Percentiles rank a stretch among this genome's conserved stretches.
These are phyloP conservation scores for Hyposoter didymator DNA, from an alignment of 2,888 invertebrate genomes.

Conservation along the genomic window DNA sequence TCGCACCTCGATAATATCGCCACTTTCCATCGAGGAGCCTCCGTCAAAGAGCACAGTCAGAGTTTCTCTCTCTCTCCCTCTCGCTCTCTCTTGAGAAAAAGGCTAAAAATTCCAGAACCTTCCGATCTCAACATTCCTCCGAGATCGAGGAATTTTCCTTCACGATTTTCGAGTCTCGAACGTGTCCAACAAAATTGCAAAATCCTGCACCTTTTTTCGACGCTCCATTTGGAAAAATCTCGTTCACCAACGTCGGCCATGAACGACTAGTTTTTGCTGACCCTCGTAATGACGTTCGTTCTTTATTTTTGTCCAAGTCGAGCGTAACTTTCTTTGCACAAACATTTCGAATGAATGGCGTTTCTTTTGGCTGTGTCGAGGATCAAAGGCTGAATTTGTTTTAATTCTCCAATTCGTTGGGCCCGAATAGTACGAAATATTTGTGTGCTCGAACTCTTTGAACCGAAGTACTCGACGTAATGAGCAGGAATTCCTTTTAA, in stretches of 20 bases:
- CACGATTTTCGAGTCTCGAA: background rate
- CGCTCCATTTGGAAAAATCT: background rate
- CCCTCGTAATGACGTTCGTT: too few relatives aligned
- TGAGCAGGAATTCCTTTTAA: background rate
- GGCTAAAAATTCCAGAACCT: background rate
- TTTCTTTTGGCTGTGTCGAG: background rate
- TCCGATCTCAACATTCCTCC: background rate
- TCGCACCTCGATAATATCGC: slow-evolving; percentile 55
- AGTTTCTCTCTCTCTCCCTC: background rate
- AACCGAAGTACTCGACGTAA: background rate
- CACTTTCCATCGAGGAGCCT: slow-evolving; percentile 49
- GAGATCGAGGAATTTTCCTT: background rate
- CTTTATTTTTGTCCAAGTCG: too few relatives aligned
- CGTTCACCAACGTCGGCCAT: background rate
- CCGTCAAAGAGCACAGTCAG: background rate
- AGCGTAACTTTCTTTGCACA: too few relatives aligned
- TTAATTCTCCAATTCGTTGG: background rate
- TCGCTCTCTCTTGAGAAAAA: background rate
- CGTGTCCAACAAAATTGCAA: background rate
- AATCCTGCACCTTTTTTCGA: background rate
- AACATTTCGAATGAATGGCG: too few relatives aligned
- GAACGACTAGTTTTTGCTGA: too few relatives aligned
- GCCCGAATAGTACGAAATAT: background rate
- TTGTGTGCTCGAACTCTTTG: background rate
- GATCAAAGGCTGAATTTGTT: background rate